A percentile compares a stretch with the other conserved stretches of the same genome.
These are phyloP conservation scores for Phengaris alcon DNA, from an alignment of 2,888 invertebrate genomes.

Conservation along the genomic window DNA sequence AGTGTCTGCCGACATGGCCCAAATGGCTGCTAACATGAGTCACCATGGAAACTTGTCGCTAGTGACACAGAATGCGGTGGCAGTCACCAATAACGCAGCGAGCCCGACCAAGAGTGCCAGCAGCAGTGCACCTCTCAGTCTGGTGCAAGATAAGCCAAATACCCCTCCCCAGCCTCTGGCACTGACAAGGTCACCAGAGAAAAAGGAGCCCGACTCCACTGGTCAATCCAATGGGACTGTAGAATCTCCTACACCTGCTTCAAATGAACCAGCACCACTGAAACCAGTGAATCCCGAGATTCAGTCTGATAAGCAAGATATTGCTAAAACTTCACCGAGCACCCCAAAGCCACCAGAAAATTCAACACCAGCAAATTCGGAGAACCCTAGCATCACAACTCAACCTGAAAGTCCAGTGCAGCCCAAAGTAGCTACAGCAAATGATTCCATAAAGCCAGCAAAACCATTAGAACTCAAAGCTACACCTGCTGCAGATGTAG, in stretches of 20 bases:
- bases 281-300: conserved; percentile 66
- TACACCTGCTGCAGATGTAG: conserved; percentile 63
- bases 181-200: conserved; percentile 70
- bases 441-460: conserved; percentile 61
- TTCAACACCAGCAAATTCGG: conserved; percentile 52
- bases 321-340: conserved; percentile 70
- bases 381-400: conserved; percentile 50
- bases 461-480: conserved; percentile 66
- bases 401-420: conserved; percentile 55
- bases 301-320: conserved; percentile 68
- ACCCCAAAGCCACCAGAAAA: conserved; percentile 70
- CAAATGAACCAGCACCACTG: conserved; percentile 55
- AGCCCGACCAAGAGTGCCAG: conserved; percentile 61
- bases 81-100: conserved; percentile 55
- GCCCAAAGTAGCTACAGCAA: conserved; percentile 64
- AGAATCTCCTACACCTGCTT: conserved; percentile 63
- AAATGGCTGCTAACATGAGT: conserved; percentile 76
- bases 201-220: conserved; percentile 66
- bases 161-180: conserved; percentile 62
- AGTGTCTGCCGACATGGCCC: conserved; percentile 74
- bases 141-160: conserved; percentile 65
- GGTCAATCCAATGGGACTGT: conserved; percentile 68
- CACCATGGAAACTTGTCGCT: conserved; percentile 75
- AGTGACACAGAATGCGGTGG: conserved; percentile 63
- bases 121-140: conserved; percentile 66